Conservation (phyloP, 2,888 invertebrate species). For the Colletes collaris region DNA sequence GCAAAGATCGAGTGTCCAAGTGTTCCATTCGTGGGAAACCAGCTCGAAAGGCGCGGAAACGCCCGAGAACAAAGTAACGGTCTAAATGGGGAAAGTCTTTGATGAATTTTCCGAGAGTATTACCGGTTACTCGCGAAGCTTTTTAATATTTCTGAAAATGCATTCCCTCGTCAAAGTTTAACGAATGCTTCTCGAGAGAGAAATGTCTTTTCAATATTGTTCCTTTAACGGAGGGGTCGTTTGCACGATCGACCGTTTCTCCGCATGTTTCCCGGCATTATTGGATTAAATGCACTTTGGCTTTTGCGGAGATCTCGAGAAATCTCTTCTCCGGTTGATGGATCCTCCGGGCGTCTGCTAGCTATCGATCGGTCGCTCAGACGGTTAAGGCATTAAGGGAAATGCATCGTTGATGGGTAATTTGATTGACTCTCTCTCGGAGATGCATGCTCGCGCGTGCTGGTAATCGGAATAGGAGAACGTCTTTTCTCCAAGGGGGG, state of each 20-base stretch:
- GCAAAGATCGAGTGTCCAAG: too few species aligned
- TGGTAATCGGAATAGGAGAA: neutral
- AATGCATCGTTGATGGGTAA: constrained; percentile 40
- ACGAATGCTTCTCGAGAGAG: too few species aligned
- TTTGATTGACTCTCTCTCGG: constrained; percentile 25
- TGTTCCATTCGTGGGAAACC: too few species aligned
- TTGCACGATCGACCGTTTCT: constrained; percentile 21
- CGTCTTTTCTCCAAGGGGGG: neutral
- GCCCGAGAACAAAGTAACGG: too few species aligned
- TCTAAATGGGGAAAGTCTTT: too few species aligned
- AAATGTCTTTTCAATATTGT: too few species aligned
- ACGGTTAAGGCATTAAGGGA: constrained; percentile 40
- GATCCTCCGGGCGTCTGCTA: constrained; percentile 25
- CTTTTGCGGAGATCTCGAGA: constrained; percentile 18
- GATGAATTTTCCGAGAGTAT: too few species aligned
- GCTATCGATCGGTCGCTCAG: constrained; percentile 36
- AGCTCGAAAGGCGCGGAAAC: too few species aligned
- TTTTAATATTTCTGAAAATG: too few species aligned
- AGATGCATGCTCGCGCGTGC: neutral
- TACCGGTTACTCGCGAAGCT: too few species aligned
- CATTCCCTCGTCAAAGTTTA: too few species aligned
- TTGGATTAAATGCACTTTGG: constrained; percentile 4
- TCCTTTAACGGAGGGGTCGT: neutral
- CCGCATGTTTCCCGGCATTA: constrained; percentile 10
- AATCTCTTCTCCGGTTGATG: constrained; percentile 8